phyloP scores from a whole-genome alignment of 2,888 invertebrate genomes.

The Chromoteleia sp. region DNA sequence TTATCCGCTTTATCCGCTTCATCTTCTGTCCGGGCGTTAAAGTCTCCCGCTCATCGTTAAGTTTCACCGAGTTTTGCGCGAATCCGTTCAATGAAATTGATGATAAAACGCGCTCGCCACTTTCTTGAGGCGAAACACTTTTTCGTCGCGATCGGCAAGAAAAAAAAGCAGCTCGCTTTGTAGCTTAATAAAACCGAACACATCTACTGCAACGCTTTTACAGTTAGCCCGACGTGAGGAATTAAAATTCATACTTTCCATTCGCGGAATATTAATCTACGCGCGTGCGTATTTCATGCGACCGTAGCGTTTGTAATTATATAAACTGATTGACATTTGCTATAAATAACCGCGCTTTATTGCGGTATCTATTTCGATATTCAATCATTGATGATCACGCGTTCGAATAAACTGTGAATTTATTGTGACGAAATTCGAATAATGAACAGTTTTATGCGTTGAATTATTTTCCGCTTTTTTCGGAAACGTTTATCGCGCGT shows the following conservation, averaged over 20 bases:
- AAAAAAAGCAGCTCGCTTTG: slow-evolving; percentile 8
- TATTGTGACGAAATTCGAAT: background rate
- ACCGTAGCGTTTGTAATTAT: slow-evolving; percentile 15
- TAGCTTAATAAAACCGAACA: slow-evolving; percentile 3
- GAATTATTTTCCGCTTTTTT: background rate
- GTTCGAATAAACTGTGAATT: background rate
- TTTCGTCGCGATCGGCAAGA: background rate
- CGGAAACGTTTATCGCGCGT: background rate
- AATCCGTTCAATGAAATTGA: slow-evolving; percentile 30
- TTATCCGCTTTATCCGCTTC: background rate
- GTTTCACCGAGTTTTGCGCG: slow-evolving; percentile 33
- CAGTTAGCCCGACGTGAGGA: slow-evolving; percentile 9
- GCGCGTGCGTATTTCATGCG: slow-evolving; percentile 7
- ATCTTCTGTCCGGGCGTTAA: slow-evolving; percentile 19
- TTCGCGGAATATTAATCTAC: slow-evolving; percentile 25
- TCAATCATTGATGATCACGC: background rate
- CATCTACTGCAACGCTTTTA: background rate
- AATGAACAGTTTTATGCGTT: background rate
- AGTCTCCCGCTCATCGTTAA: slow-evolving; percentile 33
- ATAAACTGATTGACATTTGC: slow-evolving; percentile 23
- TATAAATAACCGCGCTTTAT: slow-evolving; percentile 20
- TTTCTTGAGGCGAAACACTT: background rate
- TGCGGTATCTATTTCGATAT: slow-evolving; percentile 6
- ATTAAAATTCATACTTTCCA: slow-evolving; percentile 38
- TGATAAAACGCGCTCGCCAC: background rate